Conservation (phyloP, 1,140 invertebrate species). For the Caenorhabditis elegans region WBcel235 BX284604.4:12798501-12799000, state of each 20-base stretch:
- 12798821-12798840: too few species aligned
- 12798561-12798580: background rate
- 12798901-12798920: too few species aligned
- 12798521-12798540: background rate
- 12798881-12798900: too few species aligned
- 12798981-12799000: too few species aligned
- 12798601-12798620: slow-evolving; percentile 30
- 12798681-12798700: background rate
- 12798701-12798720: background rate
- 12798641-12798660: slow-evolving; percentile 11
- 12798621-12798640: slow-evolving; percentile 29
- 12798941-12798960: too few species aligned
- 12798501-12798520: background rate
- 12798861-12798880: too few species aligned
- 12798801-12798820: too few species aligned
- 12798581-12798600: background rate
- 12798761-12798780: background rate
- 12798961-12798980: too few species aligned
- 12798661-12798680: background rate
- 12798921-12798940: too few species aligned
- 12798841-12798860: too few species aligned
- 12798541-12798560: background rate
- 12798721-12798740: background rate
- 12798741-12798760: background rate
- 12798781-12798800: background rate